Evolutionary conservation across 2,888 invertebrate species (phyloP).

Genomic region (Glyphotaelius pellucidus): DNA sequence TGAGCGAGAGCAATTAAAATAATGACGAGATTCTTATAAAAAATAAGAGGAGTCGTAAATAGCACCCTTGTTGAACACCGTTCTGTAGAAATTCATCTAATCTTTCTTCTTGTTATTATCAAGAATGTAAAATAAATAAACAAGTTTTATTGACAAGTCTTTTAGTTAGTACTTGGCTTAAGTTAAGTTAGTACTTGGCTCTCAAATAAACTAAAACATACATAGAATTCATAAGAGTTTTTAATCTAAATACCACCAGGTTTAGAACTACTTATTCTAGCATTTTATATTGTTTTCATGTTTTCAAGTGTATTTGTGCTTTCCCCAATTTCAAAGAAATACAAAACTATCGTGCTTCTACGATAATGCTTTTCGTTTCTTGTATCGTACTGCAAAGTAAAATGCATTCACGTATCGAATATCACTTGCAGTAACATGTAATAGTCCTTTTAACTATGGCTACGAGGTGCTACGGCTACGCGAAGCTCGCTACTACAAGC

Average conservation of each 20-base stretch:
- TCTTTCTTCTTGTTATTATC: neutral
- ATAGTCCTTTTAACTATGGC: neutral
- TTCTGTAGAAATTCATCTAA: neutral
- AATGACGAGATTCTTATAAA: neutral
- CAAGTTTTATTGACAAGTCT: neutral
- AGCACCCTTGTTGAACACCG: neutral
- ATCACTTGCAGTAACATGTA: neutral
- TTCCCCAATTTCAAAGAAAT: neutral
- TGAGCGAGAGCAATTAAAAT: neutral
- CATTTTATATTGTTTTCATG: neutral
- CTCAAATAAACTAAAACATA: too few relatives aligned
- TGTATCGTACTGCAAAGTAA: neutral
- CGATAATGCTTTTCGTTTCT: neutral
- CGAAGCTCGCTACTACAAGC: neutral
- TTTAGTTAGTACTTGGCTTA: neutral
- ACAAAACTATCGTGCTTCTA: neutral
- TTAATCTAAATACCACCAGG: neutral
- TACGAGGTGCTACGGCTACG: neutral
- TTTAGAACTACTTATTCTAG: neutral
- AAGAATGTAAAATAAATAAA: too few relatives aligned
- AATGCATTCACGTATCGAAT: neutral
- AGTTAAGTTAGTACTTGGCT: too few relatives aligned
- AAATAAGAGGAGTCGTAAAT: neutral
- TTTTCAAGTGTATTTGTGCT: neutral
- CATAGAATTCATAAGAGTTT: too few relatives aligned